Evolutionary conservation across 2,888 invertebrate genomes (phyloP), one percentile per base, ranked within the genome.

Genomic region (Lordiphosa fenestrarum): DNA sequence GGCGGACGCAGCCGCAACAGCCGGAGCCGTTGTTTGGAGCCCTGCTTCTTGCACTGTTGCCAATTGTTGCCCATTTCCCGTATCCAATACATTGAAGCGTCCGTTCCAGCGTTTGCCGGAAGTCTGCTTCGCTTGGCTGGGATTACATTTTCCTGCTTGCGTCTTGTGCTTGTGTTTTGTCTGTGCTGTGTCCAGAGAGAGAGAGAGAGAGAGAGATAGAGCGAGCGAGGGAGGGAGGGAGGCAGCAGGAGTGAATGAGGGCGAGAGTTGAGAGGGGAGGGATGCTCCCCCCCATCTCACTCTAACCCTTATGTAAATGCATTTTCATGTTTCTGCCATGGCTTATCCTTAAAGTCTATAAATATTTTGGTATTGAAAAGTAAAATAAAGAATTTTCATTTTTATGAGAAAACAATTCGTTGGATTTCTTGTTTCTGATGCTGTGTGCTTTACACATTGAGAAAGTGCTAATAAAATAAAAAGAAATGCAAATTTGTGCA

Each of bases 341-440:
- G 78, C 81, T 78, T 78, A 78, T 78, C 81, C 78, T 77, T 71
- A 75, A 78, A 81, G 78, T 78, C 81, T 78, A 81, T 80, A 80
- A 80, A 81, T 81, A 81, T 68, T 66, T 76, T 56, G 73, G 71
- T 65, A 81, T 84, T 77, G 82, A 70, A 73, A 84, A 47, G 68
- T 61, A 68, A 65, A 73, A 76, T 76, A 73, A 71, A 68, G 68
- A 73, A 76, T 73, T 76, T 65, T 66, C 44, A 19, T 46, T 41
- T 70, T 63, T 71, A 68, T 64, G 66, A 66, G 70, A 63, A 84
- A 70, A 72, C 76, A 80, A 83, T 80, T 72, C 59, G 35, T 54
- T 19, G 65, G 57, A 50, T 53, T 50, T 58, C 38, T n/a, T 60
- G 12, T 38, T 54, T 21, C 30, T 25, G 44, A 13, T 56, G 40